Conservation (phyloP, 2,797 vertebrate species). For the Pseudomugil tenellus region DNA sequence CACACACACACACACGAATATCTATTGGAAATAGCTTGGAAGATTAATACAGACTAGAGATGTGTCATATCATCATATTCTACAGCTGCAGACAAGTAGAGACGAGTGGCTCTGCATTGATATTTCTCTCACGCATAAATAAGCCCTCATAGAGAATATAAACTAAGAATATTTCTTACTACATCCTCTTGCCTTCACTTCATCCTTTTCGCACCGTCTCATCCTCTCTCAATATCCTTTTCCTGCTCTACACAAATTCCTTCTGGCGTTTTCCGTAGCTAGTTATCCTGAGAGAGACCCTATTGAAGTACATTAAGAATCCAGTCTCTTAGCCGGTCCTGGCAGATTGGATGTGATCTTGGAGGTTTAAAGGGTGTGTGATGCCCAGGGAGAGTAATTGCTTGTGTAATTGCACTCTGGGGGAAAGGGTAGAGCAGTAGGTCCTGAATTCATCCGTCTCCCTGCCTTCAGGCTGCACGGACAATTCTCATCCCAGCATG, state of each 20-base stretch:
- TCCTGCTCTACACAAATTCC: slow-evolving; percentile 43
- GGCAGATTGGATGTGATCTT: slow-evolving; percentile 68
- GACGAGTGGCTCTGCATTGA: slow-evolving; percentile 32
- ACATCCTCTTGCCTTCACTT: slow-evolving; percentile 40
- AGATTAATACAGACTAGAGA: slow-evolving; percentile 58
- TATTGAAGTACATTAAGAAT: slow-evolving; percentile 66
- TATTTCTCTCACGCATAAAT: slow-evolving; percentile 45
- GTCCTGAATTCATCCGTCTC: slow-evolving; percentile 48
- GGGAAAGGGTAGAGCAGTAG: slow-evolving; percentile 55
- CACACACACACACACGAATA: slow-evolving; percentile 33
- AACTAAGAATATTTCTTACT: slow-evolving; percentile 27
- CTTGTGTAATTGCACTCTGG: slow-evolving; percentile 68
- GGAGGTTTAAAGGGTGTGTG: slow-evolving; percentile 50
- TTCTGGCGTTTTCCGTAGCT: slow-evolving; percentile 55
- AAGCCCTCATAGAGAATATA: slow-evolving; percentile 52
- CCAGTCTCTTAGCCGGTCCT: slow-evolving; percentile 52
- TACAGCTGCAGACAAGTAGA: slow-evolving; percentile 33
- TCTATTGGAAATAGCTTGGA: slow-evolving; percentile 45
- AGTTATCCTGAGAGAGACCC: slow-evolving; percentile 60
- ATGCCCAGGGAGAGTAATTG: slow-evolving; percentile 54
- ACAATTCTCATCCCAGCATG: slow-evolving; percentile 36
- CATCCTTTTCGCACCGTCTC: slow-evolving; percentile 54
- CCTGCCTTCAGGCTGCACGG: slow-evolving; percentile 56
- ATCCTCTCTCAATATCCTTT: slow-evolving; percentile 42
- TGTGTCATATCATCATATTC: slow-evolving; percentile 46